phyloP scores from a whole-genome alignment of 1,140 invertebrate species.

The Brachionus angularis region DNA sequence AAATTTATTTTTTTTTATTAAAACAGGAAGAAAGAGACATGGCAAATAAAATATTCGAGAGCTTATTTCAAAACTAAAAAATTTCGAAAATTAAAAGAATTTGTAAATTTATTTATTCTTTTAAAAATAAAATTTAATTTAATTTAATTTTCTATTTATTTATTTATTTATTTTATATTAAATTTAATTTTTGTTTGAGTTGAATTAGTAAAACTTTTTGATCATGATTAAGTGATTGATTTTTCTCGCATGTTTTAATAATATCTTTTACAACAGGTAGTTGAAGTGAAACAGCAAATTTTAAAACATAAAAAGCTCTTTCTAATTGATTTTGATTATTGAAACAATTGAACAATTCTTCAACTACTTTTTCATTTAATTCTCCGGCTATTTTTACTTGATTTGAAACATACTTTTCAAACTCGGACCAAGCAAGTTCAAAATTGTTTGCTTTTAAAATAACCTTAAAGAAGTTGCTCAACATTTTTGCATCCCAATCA shows the following conservation, averaged over 20 bases:
- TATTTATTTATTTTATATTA: no score
- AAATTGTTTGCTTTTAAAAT: neutral
- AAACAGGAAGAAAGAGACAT: constrained; percentile 17
- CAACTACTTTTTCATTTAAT: constrained; percentile 12
- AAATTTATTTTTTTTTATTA: constrained; percentile 13
- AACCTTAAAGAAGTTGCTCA: constrained; percentile 30
- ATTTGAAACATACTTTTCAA: constrained; percentile 29
- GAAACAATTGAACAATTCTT: neutral
- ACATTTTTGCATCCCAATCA: constrained; percentile 27
- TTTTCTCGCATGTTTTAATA: neutral
- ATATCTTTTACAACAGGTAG: neutral
- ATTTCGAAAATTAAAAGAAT: no score
- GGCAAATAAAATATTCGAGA: neutral
- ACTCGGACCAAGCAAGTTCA: constrained; percentile 2
- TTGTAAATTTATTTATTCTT: neutral
- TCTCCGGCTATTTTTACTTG: constrained; percentile 27
- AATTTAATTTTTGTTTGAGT: constrained; percentile 10
- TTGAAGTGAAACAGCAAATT: neutral
- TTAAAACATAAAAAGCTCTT: constrained; percentile 18
- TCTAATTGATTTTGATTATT: constrained; percentile 4
- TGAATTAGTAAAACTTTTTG: neutral
- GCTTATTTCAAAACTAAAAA: constrained; percentile 25
- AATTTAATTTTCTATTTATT: no score
- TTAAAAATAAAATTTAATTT: neutral
- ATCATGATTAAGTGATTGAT: constrained; percentile 2